Conservation (phyloP, 2,797 vertebrate species). For the Poliocrania exsul region DNA sequence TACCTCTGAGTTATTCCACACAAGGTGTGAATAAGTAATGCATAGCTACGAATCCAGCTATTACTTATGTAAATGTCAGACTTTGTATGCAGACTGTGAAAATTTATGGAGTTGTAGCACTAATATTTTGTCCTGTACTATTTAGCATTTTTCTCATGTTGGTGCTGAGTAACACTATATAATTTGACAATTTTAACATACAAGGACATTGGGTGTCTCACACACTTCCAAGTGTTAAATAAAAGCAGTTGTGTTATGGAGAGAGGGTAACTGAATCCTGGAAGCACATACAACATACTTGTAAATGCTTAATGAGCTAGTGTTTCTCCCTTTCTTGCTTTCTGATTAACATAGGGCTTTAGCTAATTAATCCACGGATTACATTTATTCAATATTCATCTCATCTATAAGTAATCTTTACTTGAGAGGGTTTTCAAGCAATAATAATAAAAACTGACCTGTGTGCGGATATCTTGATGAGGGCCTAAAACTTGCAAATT, state of each 20-base stretch:
- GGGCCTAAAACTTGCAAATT: neutral
- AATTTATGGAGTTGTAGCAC: neutral
- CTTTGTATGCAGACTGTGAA: neutral
- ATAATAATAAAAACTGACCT: neutral
- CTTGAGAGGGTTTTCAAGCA: neutral
- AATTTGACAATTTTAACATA: neutral
- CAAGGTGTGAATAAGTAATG: slow-evolving; percentile 66
- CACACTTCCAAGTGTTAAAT: slow-evolving; percentile 53
- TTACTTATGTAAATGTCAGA: slow-evolving; percentile 54
- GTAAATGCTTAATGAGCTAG: slow-evolving; percentile 73
- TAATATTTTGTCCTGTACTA: neutral
- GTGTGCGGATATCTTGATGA: neutral
- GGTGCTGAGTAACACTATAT: neutral
- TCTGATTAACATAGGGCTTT: slow-evolving; percentile 62
- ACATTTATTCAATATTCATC: slow-evolving; percentile 60
- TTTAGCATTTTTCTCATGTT: neutral
- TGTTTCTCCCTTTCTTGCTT: slow-evolving; percentile 65
- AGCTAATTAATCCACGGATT: slow-evolving; percentile 69
- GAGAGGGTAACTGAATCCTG: slow-evolving; percentile 67
- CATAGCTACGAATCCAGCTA: neutral
- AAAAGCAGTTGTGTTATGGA: slow-evolving; percentile 60
- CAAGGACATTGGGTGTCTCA: neutral
- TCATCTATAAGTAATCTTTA: slow-evolving; percentile 58
- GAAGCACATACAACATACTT: slow-evolving; percentile 50
- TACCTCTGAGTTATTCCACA: slow-evolving; percentile 38